Base-by-base conservation (phyloP, 2,113 vertebrate genomes). In the Stegastes partitus region DNA sequence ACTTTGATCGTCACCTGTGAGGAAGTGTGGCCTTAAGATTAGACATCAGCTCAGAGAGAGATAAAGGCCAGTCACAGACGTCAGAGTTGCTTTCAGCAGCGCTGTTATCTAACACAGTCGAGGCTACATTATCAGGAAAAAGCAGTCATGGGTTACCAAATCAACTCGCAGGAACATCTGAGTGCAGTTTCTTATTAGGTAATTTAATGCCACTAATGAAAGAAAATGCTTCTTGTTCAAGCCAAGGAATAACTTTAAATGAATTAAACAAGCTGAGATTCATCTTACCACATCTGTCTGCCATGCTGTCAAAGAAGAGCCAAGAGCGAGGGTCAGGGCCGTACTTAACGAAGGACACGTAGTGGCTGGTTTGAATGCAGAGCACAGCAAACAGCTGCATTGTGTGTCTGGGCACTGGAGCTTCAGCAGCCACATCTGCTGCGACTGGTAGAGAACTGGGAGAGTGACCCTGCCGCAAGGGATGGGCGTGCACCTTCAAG, bases 281-380 rank as follows among this genome's bases (percentile, higher is more conserved):
- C 22, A 12, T 71, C 92, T 88, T 84, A 96, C 95, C 92, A 5
- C 81, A 90, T 91, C 92, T 87, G 85, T 95, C 95, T 25, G 95
- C 95, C 95, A 96, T 96, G 91, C 95, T 94, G 87, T 96, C 95
- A 59, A 95, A 96, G 82, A 96, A 96, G 25, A 96, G 81, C 95
- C 95, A 96, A 31, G 95, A 94, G 22, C 78, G 75, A 25, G 88
- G 70, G 16, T 87, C 83, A 1, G 92, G 56, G 31, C 94, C 92
- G 0, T 91, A 95, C 85, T 95, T 96, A 16, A 95, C 93, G 66
- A 95, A 96, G 44, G 95, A 94, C 67, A 96, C 94, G 9, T 95
- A 96, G 84, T 96, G 95, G 74, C 94, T 96, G 76, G 94, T 96
- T 16, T 95, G 86, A 83, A 96, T 96, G 82, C 95, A 96, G 37